phyloP scores from a whole-genome alignment of 1,140 invertebrate species.

The Aphis gossypii region DNA sequence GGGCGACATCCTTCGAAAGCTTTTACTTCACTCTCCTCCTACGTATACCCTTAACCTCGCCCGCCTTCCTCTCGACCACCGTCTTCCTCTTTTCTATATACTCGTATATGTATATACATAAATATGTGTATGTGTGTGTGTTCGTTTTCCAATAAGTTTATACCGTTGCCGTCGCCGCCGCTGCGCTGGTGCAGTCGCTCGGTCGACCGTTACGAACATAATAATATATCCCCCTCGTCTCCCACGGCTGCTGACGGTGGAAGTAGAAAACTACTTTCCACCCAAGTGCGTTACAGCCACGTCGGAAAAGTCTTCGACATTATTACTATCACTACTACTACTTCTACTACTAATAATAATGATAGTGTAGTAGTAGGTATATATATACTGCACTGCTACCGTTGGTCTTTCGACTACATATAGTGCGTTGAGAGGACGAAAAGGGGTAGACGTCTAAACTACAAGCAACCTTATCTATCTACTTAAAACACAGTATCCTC shows the following conservation, averaged over 20 bases:
- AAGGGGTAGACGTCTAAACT: background rate
- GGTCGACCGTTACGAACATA: constrained; percentile 43
- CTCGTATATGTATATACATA: background rate
- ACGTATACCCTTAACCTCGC: background rate
- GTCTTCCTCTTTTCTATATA: constrained; percentile 22
- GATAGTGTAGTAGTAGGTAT: background rate
- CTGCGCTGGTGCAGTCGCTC: constrained; percentile 10
- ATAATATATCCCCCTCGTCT: constrained; percentile 8
- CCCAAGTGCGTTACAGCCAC: constrained; percentile 7
- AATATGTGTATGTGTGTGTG: background rate
- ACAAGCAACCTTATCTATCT: background rate
- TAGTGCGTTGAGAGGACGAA: background rate
- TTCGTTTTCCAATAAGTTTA: constrained; percentile 57
- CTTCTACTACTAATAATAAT: background rate
- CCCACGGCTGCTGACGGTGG: background rate
- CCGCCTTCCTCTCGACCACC: background rate
- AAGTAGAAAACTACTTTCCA: constrained; percentile 47
- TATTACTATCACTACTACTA: background rate
- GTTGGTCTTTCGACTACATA: background rate
- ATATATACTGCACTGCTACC: background rate
- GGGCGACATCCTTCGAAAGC: constrained; percentile 55
- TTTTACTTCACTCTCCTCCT: constrained; percentile 46
- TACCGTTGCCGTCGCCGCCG: constrained; percentile 39
- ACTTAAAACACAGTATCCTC: background rate
- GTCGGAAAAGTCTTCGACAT: constrained; percentile 21